Conservation (phyloP, 2,113 vertebrate species). For the Sturnira hondurensis region DNA sequence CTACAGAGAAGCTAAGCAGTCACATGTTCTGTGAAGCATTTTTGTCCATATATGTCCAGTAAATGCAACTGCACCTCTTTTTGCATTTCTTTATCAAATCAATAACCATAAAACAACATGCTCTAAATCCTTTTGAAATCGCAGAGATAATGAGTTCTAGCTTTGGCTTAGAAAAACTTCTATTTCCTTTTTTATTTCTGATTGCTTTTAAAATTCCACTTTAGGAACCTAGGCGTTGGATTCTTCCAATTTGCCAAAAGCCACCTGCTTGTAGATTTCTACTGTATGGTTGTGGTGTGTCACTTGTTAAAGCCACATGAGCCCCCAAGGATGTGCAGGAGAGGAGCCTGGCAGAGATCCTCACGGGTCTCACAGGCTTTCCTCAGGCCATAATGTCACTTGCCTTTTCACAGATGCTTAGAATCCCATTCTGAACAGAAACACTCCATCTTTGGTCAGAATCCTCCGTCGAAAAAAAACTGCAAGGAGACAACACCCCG, state of each 20-base stretch:
- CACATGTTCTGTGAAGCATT: neutral
- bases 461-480: constrained; percentile 8
- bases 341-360: neutral
- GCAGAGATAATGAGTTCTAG: neutral
- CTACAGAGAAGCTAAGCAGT: neutral
- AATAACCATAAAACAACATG: neutral
- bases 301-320: neutral
- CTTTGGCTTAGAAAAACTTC: neutral
- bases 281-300: neutral
- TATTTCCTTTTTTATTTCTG: neutral
- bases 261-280: neutral
- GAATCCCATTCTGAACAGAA: neutral
- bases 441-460: constrained; percentile 32
- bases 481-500: neutral
- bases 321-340: neutral
- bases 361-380: neutral
- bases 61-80: neutral
- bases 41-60: neutral
- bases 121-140: neutral
- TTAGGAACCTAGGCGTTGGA: neutral
- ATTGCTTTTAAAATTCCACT: neutral
- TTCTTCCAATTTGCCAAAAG: neutral
- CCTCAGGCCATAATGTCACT: neutral
- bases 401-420: neutral
- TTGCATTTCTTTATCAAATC: neutral